Conservation (phyloP, 1,140 invertebrate genomes). For the Heliconius hermathena region DNA sequence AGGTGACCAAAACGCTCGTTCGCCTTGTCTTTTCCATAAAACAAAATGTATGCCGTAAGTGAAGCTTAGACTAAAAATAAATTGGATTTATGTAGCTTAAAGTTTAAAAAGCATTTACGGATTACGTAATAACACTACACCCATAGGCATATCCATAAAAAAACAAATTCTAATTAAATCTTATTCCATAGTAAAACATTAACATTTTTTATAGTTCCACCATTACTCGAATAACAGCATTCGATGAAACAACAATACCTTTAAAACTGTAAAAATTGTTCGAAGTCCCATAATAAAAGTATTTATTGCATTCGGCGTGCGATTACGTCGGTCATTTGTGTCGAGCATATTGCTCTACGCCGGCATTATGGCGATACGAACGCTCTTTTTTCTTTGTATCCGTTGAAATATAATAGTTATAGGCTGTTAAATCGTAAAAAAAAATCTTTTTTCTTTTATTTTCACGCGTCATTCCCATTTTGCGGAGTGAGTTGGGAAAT, state of each 20-base stretch:
- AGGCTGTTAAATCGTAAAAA: neutral
- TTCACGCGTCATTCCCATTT: neutral
- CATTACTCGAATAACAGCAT: neutral
- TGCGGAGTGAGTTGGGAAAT: too few species aligned
- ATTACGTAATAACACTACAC: too few species aligned
- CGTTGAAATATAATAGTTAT: conserved; percentile 13
- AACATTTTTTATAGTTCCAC: neutral
- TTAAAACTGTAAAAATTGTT: conserved; percentile 27
- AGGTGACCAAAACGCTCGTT: too few species aligned
- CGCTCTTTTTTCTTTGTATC: conserved; percentile 12
- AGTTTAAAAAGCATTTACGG: too few species aligned
- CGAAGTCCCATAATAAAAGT: conserved; percentile 24
- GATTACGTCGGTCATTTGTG: conserved; percentile 20
- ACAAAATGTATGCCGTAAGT: too few species aligned
- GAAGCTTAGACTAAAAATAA: too few species aligned
- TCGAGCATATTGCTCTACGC: conserved; percentile 17
- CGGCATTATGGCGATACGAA: neutral
- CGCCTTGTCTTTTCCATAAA: too few species aligned
- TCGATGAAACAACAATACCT: conserved; percentile 11
- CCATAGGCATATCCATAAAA: too few species aligned
- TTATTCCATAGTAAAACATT: neutral
- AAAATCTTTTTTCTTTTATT: neutral
- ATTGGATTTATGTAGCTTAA: too few species aligned
- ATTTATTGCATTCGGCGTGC: conserved; percentile 25
- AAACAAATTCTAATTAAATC: neutral